Conservation (phyloP, 2,888 invertebrate species). For the Helicoverpa assulta region DNA sequence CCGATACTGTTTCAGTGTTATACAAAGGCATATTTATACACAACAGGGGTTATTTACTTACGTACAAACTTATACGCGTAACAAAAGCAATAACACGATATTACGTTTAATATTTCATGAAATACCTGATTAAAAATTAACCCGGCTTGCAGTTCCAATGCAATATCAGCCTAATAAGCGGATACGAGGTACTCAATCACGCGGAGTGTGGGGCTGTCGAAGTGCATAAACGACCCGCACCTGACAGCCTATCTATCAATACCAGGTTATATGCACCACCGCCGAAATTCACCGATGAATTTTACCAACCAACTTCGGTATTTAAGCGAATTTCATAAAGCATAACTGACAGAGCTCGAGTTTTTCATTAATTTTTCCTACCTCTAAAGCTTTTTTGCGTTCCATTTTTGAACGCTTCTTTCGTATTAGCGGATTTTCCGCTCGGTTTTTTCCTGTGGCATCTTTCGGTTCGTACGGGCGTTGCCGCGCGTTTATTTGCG, state of each 20-base stretch:
- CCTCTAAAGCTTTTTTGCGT: constrained; percentile 13
- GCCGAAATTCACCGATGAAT: constrained; percentile 17
- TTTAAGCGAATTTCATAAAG: constrained; percentile 38
- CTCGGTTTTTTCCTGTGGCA: too few relatives aligned
- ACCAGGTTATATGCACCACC: constrained; percentile 26
- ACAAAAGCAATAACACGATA: not conserved
- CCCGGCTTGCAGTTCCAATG: constrained; percentile 25
- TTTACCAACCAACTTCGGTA: constrained; percentile 28
- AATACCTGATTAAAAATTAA: constrained; percentile 36
- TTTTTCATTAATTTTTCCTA: constrained; percentile 34
- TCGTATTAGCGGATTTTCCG: too few relatives aligned
- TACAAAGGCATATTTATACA: too few relatives aligned
- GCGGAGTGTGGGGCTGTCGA: constrained; percentile 24
- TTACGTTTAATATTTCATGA: constrained; percentile 1
- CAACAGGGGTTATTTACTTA: not conserved
- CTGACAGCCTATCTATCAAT: constrained; percentile 32
- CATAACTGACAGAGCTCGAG: not conserved
- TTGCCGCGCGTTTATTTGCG: too few relatives aligned
- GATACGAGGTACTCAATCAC: constrained; percentile 48
- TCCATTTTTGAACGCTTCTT: constrained; percentile 13
- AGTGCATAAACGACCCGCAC: constrained; percentile 38
- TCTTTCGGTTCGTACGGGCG: too few relatives aligned
- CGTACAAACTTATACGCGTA: not conserved
- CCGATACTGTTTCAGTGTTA: not conserved
- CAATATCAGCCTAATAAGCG: constrained; percentile 40